A percentile compares a stretch with the other conserved stretches of the same genome.
Conservation (phyloP, 2,888 invertebrate genomes). For the Caenorhabditis doughertyi region DNA sequence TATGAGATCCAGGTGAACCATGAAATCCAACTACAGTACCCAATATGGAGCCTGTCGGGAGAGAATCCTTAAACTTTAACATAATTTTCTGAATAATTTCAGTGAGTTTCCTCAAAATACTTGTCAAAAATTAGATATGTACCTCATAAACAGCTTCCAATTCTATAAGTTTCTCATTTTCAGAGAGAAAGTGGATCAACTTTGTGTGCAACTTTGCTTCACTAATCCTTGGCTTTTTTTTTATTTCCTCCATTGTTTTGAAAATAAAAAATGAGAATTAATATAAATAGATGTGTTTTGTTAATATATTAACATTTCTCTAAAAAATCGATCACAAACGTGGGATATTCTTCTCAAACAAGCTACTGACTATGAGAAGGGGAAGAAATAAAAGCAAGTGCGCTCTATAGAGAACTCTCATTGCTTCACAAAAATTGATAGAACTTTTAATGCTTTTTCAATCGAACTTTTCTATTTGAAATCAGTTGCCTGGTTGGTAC, state of each 20-base stretch:
- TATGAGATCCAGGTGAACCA: conserved; percentile 75
- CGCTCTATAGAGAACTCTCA: conserved; percentile 15
- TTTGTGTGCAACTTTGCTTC: conserved; percentile 19
- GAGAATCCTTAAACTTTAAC: conserved; percentile 62
- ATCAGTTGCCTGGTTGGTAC: no score
- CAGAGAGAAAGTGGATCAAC: conserved; percentile 15
- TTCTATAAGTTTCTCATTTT: conserved; percentile 20
- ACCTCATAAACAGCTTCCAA: conserved; percentile 62
- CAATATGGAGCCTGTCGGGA: conserved; percentile 64
- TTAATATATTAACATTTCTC: no score
- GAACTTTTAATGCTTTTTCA: no score
- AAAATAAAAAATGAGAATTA: neutral
- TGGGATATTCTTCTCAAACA: neutral
- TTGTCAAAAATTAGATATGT: no score
- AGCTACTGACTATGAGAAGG: neutral
- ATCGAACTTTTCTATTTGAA: no score
- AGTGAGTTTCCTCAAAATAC: no score
- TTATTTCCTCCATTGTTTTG: neutral
- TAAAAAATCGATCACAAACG: neutral
- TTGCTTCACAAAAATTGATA: no score
- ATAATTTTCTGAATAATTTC: neutral
- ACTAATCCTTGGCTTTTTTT: neutral
- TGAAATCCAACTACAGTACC: conserved; percentile 73
- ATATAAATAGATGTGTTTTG: no score
- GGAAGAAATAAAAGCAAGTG: neutral